Percentiles rank a stretch among this genome's conserved stretches.
phyloP scores from a whole-genome alignment of 1,140 invertebrate genomes.

The Saxidomus purpurata region DNA sequence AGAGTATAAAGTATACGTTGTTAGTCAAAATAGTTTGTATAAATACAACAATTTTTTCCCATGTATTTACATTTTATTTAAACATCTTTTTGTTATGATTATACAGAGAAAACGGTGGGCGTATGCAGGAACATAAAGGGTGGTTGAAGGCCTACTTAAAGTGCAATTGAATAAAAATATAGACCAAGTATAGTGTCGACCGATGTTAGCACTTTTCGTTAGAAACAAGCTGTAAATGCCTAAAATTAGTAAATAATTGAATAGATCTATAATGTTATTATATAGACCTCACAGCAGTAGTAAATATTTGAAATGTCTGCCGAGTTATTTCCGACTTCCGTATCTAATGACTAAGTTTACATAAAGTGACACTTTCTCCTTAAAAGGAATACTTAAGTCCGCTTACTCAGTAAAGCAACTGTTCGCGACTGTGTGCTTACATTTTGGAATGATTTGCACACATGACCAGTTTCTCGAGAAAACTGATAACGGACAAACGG shows the following conservation, averaged over 20 bases:
- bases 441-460: no score
- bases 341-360: background rate
- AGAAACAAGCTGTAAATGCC: background rate
- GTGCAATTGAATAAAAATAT: background rate
- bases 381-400: no score
- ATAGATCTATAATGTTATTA: conserved; percentile 1
- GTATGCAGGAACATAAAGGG: background rate
- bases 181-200: conserved; percentile 1
- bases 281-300: background rate
- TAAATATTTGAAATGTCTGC: conserved; percentile 20
- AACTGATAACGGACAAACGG: no score
- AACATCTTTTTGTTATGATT: background rate
- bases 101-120: background rate
- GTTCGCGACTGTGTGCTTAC: no score
- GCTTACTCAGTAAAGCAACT: no score
- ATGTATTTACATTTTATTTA: background rate
- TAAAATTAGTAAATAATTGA: background rate
- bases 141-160: background rate
- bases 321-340: background rate
- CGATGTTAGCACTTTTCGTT: background rate
- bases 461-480: no score
- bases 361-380: no score
- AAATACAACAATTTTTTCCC: background rate
- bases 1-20: no score
- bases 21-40: background rate